Evolutionary conservation across 2,797 vertebrate genomes (phyloP).

Genomic region (Galaxias olidus): DNA sequence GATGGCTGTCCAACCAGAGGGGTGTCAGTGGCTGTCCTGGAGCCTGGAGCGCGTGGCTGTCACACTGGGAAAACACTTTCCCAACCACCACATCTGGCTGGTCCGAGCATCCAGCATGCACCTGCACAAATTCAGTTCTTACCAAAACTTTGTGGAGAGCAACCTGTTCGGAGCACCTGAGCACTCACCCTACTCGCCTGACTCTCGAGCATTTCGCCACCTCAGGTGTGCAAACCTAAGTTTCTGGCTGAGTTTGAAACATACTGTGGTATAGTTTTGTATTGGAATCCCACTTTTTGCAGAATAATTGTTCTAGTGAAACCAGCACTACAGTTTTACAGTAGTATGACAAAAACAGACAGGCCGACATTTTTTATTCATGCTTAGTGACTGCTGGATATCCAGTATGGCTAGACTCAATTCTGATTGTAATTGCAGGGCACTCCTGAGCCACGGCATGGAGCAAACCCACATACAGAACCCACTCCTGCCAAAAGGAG

Average conservation of each 20-base stretch:
- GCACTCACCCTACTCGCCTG: slow-evolving; percentile 79
- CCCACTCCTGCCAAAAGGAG: slow-evolving; percentile 55
- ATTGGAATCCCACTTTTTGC: too few relatives aligned
- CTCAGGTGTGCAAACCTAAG: slow-evolving; percentile 74
- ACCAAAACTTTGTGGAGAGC: slow-evolving; percentile 92
- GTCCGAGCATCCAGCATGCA: slow-evolving; percentile 91
- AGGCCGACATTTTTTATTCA: too few relatives aligned
- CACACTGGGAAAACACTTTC: slow-evolving; percentile 83
- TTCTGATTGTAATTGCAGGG: slow-evolving; percentile 50
- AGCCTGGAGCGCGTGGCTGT: slow-evolving; percentile 89
- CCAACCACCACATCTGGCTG: slow-evolving; percentile 86
- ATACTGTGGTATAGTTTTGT: too few relatives aligned
- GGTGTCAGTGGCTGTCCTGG: slow-evolving; percentile 88
- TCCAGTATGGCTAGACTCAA: too few relatives aligned
- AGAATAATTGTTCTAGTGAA: too few relatives aligned
- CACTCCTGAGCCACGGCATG: slow-evolving; percentile 87
- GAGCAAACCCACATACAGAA: slow-evolving; percentile 69
- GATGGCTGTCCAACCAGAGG: slow-evolving; percentile 89
- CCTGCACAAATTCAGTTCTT: slow-evolving; percentile 97
- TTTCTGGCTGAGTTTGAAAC: too few relatives aligned
- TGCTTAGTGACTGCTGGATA: too few relatives aligned
- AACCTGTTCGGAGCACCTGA: slow-evolving; percentile 96
- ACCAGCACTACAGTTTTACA: too few relatives aligned
- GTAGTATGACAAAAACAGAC: too few relatives aligned
- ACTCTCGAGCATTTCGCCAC: slow-evolving; percentile 85